Base-by-base conservation (phyloP, 2,888 invertebrate genomes). In the Apeira syringaria region DNA sequence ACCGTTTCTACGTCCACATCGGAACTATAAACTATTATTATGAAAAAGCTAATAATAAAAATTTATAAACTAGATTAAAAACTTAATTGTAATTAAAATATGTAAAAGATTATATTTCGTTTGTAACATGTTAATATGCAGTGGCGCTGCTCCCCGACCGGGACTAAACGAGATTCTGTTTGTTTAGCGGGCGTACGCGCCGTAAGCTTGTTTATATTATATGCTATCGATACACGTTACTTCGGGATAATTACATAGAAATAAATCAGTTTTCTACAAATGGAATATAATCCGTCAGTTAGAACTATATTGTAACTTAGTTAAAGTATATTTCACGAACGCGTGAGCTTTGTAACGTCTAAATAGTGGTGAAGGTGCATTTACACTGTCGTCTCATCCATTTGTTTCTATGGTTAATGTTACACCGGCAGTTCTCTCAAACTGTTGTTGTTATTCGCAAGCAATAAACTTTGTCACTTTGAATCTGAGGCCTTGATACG, bases 361-460 rank as follows among this genome's bases (percentile, higher is more conserved):
- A 50, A 38, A 52, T 47, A 48, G 62, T 65, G 83, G 83, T 84
- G 83, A 74, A 75, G 84, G 84, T 82, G 84, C 83, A 84, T 84
- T 84, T 84, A 84, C 67, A 69, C 62, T 34, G 18, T 33, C 33
- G 27, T 34, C 10, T 50, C 38, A 33, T 46, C 27, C 18, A 24
- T 55, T 46, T 43, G 22, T 32, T 39, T 26, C 45, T n/a, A n/a
- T n/a, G n/a, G n/a, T n/a, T 15, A 15, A 15, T 15, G 15, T 15
- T 15, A 15, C 15, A 15, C n/a, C n/a, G n/a, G n/a, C n/a, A n/a
- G n/a, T n/a, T n/a, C n/a, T n/a, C n/a, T n/a, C n/a, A n/a, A 31
- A 10, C 32, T 32, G 15, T 39, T 27, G 31, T 20, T 40, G 32
- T 41, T 24, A 13, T 20, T 28, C 8, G 10, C 8, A 7, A 5